phyloP scores from a whole-genome alignment of 30 jellyfish, hydroid and myxozoan species.

The Aurelia sp. region DNA sequence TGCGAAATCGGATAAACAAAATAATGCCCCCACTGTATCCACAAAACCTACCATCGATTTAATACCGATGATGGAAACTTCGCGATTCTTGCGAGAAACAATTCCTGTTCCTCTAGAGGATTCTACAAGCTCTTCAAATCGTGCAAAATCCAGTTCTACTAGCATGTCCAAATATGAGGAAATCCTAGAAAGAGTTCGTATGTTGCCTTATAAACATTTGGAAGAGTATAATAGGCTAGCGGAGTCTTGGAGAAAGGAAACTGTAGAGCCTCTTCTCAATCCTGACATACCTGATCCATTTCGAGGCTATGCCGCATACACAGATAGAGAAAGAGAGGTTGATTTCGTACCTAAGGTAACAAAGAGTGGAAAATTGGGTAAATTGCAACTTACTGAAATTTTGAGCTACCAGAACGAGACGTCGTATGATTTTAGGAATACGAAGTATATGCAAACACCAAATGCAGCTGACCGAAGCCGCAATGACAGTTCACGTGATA shows the following conservation, averaged over 20 bases:
- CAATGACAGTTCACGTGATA: too few relatives aligned
- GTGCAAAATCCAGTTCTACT: slow-evolving; percentile 39
- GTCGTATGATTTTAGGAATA: too few relatives aligned
- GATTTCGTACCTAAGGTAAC: too few relatives aligned
- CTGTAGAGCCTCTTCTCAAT: slow-evolving; percentile 65
- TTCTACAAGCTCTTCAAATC: slow-evolving; percentile 8
- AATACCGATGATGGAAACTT: background rate
- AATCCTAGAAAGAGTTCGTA: slow-evolving; percentile 57
- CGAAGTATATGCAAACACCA: too few relatives aligned
- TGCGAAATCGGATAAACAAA: background rate
- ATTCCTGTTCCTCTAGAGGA: slow-evolving; percentile 13
- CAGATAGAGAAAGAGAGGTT: slow-evolving; percentile 9
- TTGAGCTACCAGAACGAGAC: too few relatives aligned
- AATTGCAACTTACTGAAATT: too few relatives aligned
- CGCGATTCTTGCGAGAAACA: slow-evolving; percentile 39
- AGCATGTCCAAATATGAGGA: slow-evolving; percentile 52
- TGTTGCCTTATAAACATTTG: slow-evolving; percentile 52
- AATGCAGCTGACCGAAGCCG: too few relatives aligned
- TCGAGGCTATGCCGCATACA: slow-evolving; percentile 6
- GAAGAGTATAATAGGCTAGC: slow-evolving; percentile 53
- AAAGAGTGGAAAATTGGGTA: too few relatives aligned
- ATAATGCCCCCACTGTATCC: background rate
- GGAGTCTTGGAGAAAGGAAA: slow-evolving; percentile 64
- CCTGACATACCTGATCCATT: slow-evolving; percentile 43
- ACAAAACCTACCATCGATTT: background rate